Base-by-base conservation (phyloP, 2,888 invertebrate species). In the Laspeyria flexula region DNA sequence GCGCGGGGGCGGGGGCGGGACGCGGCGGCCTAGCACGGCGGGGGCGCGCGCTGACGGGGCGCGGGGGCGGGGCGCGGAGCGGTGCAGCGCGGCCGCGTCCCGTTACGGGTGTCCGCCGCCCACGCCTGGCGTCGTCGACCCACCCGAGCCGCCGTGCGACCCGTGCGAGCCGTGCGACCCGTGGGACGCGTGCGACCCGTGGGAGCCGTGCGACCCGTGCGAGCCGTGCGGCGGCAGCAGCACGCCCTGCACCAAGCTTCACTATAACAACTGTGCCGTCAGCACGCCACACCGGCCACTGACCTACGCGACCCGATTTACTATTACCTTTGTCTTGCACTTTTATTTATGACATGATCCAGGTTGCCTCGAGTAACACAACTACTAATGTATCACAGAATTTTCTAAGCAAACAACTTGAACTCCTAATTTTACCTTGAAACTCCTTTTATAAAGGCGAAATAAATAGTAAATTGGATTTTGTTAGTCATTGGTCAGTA, bases 41-140 rank as follows among this genome's bases (percentile, higher is more conserved):
- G 39, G 23, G 30, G 42, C 16, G 34, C 33, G 58, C 42, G 23
- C 43, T 29, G 64, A 38, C 29, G 44, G 49, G 42, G 47, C 51
- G 60, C 34, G 30, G 9, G 15, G 25, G 39, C 30, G 30, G 30
- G 30, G 11, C 60, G 70, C 77, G 11, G 34, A 10, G 48, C 45
- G 43, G 13, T 23, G 43, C 33, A 59, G 45, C 45, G 23, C 29
- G 42, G 63, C 52, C 64, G 51, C 58, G 49, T 25, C 50, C 35
- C 74, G 78, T 74, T 83, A 83, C 64, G 83, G 83, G 77, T 82
- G 85, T 63, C 71, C 51, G 58, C 65, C 62, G 70, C 78, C 83
- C 70, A 76, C 75, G 63, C 81, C 84, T 50, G 85, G 85, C 50
- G 85, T 82, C 60, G 78, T 73, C 43, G 79, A 67, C 9, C 84